Base-by-base conservation (phyloP, 2,888 invertebrate genomes). In the Mactromeris polynyma region DNA sequence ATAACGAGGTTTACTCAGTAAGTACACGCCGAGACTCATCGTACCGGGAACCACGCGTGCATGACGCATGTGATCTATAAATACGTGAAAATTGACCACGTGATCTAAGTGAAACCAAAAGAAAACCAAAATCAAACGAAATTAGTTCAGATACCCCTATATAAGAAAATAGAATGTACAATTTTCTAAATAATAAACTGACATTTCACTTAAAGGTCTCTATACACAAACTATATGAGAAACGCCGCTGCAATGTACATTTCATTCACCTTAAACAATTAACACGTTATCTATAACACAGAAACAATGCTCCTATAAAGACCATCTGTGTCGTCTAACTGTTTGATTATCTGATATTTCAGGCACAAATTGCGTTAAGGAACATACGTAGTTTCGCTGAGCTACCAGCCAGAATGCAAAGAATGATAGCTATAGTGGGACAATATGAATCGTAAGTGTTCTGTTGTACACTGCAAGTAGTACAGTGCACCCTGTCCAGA, bases 401-500 rank as follows among this genome's bases (percentile, higher is more conserved):
- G 33, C 88, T 93, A 42, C 94, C 94, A n/a, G 91, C 89, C 21
- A 42, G 93, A 51, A 94, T 94, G 94, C 94, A 94, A 81, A 83
- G 80, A 42, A 91, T 91, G 90, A 90, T 94, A 4, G 94, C 93
- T 14, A 86, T 86, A 80, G 93, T 90, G 14, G 94, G 93, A 19
- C 86, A 87, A 36, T 94, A 94, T 85, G 94, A 94, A 84, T 89
- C 90, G 94, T 94, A 86, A 82, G 91, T 89, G 21, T 73, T 33
- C 2, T 33, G 14, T 26, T 26, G 3, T 64, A 2, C 6, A 64
- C 58, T 26, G 4, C 3, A 9, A 64, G 3, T 64, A 1, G n/a
- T n/a, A 64, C 58, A n/a, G 9, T 26, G 3, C 46, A 46, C 46
- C 46, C 46, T 46, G 14, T 46, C 42, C 11, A 11, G 42, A n/a